Evolutionary conservation across 2,888 invertebrate species (phyloP).

Genomic region (Sinodicranocentrus sp.): DNA sequence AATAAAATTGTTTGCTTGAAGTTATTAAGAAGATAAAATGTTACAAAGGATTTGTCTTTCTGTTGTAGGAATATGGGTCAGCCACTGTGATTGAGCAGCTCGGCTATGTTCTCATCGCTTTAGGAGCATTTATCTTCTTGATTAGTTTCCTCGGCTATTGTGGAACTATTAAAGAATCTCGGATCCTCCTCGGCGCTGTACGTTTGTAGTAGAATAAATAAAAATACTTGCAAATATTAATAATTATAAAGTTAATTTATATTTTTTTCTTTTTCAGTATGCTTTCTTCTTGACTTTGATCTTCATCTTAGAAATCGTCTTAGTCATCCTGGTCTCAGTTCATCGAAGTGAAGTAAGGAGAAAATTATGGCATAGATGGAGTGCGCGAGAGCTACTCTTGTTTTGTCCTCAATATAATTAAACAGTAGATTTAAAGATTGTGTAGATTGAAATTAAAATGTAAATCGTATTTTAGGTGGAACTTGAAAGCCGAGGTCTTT

Average conservation of each 20-base stretch:
- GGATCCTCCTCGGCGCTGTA: slow-evolving; percentile 84
- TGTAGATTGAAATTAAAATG: too few species aligned
- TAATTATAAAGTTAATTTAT: slow-evolving; percentile 32
- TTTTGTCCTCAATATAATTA: too few species aligned
- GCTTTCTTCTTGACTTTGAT: slow-evolving; percentile 84
- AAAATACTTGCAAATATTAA: not conserved
- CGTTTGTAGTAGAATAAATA: too few species aligned
- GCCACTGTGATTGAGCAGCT: slow-evolving; percentile 83
- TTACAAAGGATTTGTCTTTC: not conserved
- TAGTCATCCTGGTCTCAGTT: slow-evolving; percentile 83
- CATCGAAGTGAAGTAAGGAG: slow-evolving; percentile 82
- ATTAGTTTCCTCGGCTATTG: slow-evolving; percentile 87
- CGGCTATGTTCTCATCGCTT: slow-evolving; percentile 84
- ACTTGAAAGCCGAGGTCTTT: slow-evolving; percentile 81
- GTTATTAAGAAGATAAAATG: slow-evolving; percentile 1
- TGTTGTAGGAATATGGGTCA: slow-evolving; percentile 73
- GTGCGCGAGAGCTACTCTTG: too few species aligned
- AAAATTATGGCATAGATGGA: not conserved
- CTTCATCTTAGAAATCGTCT: slow-evolving; percentile 83
- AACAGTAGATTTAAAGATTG: too few species aligned
- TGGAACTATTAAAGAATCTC: slow-evolving; percentile 84
- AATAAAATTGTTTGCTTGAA: not conserved
- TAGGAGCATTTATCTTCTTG: slow-evolving; percentile 85
- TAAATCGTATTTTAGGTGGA: slow-evolving; percentile 81
- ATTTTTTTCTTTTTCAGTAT: slow-evolving; percentile 81